These are phyloP conservation scores for Phoxinus dragarum DNA, from an alignment of 2,797 vertebrate species.

Conservation along the genomic window DNA sequence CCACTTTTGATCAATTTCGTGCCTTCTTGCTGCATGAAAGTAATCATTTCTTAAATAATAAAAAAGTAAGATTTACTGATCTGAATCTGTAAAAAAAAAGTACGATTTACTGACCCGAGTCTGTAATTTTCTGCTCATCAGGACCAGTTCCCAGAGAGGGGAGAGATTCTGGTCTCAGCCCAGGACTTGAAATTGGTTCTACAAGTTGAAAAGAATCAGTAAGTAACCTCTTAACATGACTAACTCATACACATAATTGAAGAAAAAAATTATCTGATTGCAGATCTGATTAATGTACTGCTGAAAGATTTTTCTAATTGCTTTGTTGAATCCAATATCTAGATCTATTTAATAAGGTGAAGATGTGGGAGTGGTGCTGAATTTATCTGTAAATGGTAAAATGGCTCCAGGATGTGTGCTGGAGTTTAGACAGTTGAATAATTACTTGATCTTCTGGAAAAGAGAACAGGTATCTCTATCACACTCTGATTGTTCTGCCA, in stretches of 20 bases:
- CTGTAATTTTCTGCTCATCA: constrained; percentile 60
- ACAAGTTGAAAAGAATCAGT: constrained; percentile 80
- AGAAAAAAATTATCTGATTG: not conserved
- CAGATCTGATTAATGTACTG: too few species aligned
- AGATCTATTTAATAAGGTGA: constrained; percentile 2
- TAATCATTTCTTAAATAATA: not conserved
- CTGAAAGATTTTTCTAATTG: not conserved
- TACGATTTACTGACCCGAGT: not conserved
- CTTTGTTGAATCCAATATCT: not conserved
- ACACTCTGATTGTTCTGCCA: constrained; percentile 42
- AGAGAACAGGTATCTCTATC: constrained; percentile 39
- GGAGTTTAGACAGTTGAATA: constrained; percentile 37
- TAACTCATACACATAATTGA: not conserved
- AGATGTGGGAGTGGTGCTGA: constrained; percentile 19
- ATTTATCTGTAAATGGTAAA: constrained; percentile 33
- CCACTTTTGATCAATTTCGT: not conserved
- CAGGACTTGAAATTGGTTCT: constrained; percentile 77
- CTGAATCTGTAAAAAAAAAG: not conserved
- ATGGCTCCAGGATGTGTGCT: constrained; percentile 21
- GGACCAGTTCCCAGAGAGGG: constrained; percentile 72
- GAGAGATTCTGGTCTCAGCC: constrained; percentile 76
- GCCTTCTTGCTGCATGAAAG: not conserved
- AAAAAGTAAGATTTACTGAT: not conserved
- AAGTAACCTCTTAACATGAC: constrained; percentile 64
- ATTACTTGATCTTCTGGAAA: constrained; percentile 29